Evolutionary conservation across 2,113 vertebrate species (phyloP), one percentile per base, ranked within the genome.

Genomic region (Plotosus lineatus): DNA sequence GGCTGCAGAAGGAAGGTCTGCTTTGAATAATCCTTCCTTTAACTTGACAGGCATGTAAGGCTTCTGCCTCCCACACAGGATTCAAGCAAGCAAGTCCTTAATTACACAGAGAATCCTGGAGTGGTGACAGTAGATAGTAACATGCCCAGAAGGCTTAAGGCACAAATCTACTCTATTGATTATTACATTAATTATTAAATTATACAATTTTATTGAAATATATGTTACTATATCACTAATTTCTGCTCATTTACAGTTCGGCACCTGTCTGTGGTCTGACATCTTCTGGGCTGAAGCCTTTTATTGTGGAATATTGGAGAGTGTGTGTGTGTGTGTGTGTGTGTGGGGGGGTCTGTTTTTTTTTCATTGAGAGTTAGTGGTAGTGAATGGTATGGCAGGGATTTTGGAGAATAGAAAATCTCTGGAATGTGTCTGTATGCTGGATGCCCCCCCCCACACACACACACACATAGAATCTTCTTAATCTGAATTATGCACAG

Each of bases 11-110:
- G 46, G 46, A 79, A 86, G 55, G 55, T 33, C 69, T 86, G 75
- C 79, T 86, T 61, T 69, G 80, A 85, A 88, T 89, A 84, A 88
- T 82, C 78, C 81, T 69, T 77, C 53, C 63, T 68, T 80, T 68
- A 55, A 60, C 68, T 75, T 83, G 80, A 83, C 71, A 85, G 74
- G 66, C 83, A 48, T 42, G 81, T 80, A 68, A 74, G 79, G 46
- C 74, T 60, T 79, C 50, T 31, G 60, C 73, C 69, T 50, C 78
- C 46, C 55, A 81, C 79, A 80, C 69, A 33, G 31, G 50, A 33
- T 56, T 56, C 50, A 19, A 40, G 42, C 19, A n/a, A 69, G 65
- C 56, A 28, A 33, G 21, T 26, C 36, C 74, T 68, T 76, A 71
- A 81, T 81, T 75, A 75, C 4, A 21, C 80, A 23, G 15, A n/a